Base-by-base conservation (phyloP, 2,888 invertebrate species). In the Noctua fimbriata region DNA sequence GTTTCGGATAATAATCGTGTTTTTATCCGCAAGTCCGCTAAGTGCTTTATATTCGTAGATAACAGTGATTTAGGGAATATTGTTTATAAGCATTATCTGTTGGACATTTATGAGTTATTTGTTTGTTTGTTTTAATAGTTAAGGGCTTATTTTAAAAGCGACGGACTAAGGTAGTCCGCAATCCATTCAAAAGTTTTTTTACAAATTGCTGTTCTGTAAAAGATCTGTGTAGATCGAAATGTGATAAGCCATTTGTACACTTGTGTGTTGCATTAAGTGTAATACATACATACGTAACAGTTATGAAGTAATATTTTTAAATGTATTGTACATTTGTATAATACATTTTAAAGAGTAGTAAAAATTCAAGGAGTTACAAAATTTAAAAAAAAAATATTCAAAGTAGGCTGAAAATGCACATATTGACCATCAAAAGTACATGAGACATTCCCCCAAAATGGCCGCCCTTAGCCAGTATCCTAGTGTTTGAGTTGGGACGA, bases 31-130 rank as follows among this genome's bases (percentile, higher is more conserved):
- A 47, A 76, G 47, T 73, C 77, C 67, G 70, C 83, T 82, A 84
- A 86, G 82, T 85, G 83, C 78, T 85, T 78, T 78, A 82, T 82
- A 78, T 81, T 87, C 73, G 32, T 32, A 81, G 84, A 86, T 82
- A 84, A 78, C 76, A 78, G 69, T 87, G 81, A 87, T 87, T 88
- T 87, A 85, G 18, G 36, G 73, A 74, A 67, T 78, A 78, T 71
- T 88, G 79, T 83, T 88, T 85, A 83, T 41, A 76, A 72, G 41
- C 78, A 36, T 75, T 83, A 83, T 82, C 78, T 77, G 70, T 77
- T 73, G 58, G 82, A 73, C 67, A 66, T 79, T 85, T 82, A 69
- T 82, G 80, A 87, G 55, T 83, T 83, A 82, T 84, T 79, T 84
- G 80, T 83, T 79, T 84, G 80, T 83, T 81, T 78, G 72, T 77